Percentiles rank a stretch among this genome's conserved stretches.
Conservation (phyloP, 2,888 invertebrate species). For the Lepidocyrtinus sp. region DNA sequence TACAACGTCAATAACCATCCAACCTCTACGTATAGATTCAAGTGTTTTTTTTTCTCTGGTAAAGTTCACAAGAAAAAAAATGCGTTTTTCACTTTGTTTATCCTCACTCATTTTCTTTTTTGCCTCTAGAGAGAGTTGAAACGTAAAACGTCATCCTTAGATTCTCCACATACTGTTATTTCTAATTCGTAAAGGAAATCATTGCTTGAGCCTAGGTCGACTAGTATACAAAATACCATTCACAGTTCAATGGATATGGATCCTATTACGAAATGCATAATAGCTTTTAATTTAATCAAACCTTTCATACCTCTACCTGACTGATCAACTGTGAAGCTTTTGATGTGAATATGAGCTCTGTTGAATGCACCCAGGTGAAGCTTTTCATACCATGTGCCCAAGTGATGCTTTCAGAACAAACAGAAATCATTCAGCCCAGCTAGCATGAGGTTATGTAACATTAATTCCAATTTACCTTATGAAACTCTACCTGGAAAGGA, state of each 20-base stretch:
- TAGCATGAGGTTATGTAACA: too few relatives aligned
- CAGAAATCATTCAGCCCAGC: too few relatives aligned
- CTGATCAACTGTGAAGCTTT: not conserved
- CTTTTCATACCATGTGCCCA: not conserved
- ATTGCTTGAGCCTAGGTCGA: not conserved
- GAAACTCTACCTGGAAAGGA: not conserved
- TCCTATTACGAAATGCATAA: slow-evolving; percentile 24
- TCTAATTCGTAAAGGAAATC: not conserved
- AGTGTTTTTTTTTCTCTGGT: too few relatives aligned
- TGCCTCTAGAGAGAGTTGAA: not conserved
- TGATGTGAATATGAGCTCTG: not conserved
- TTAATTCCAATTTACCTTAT: too few relatives aligned
- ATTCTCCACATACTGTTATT: not conserved
- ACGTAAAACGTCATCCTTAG: not conserved
- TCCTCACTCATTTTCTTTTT: not conserved
- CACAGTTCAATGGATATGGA: slow-evolving; percentile 19
- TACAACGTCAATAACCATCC: slow-evolving; percentile 42
- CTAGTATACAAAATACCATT: not conserved
- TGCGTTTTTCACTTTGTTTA: slow-evolving; percentile 5
- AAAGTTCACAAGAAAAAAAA: slow-evolving; percentile 30
- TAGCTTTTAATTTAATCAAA: slow-evolving; percentile 28
- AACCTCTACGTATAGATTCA: not conserved
- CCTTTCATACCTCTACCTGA: not conserved
- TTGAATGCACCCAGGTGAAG: not conserved
- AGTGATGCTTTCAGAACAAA: not conserved